Base-by-base conservation (phyloP, 2,888 invertebrate genomes). In the Macaria liturata region DNA sequence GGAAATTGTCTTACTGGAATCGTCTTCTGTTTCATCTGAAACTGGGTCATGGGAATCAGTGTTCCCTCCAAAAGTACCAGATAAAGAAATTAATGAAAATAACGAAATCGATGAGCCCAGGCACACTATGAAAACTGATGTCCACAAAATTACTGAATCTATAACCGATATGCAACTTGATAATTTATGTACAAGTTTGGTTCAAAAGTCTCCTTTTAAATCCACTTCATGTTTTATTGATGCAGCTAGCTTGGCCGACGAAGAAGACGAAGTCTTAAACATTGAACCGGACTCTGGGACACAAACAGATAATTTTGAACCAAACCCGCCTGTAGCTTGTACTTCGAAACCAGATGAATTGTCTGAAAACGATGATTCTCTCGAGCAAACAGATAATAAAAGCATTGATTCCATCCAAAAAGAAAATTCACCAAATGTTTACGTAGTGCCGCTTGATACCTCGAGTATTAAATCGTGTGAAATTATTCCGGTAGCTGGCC, bases 191-290 rank as follows among this genome's bases (percentile, higher is more conserved):
- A 59, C 68, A 46, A 71, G 69, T 63, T 65, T 73, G 61, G 72
- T 71, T 9, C 75, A 79, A 64, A 82, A 78, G 59, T 75, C 78
- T 3, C 73, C 79, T 3, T 73, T 73, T 48, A 87, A 84, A 71
- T 75, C 81, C 31, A 76, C 81, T 3, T 77, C 94, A 59, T 96
- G 95, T 78, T 96, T 96, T 70, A 96, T 96, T 66, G 96, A 96
- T 79, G 96, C 96, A 9, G 94, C 96, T 5, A 94, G 94, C 75
- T 86, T 96, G 64, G 93, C 93, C 31, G 96, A 96, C 78, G 96
- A 96, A 75, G 93, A 92, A 58, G 94, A 95, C 66, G 73, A 81
- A 9, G 69, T 78, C 8, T 76, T 7, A 39, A 8, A 39, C 1
- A 39, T 8, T 39, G 64, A 70, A 50, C 32, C 51, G 42, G 34